These are phyloP conservation scores for Heliocidaris erythrogramma DNA, from an alignment of 35 echinoderm and acorn worm species.

Conservation along the genomic window DNA sequence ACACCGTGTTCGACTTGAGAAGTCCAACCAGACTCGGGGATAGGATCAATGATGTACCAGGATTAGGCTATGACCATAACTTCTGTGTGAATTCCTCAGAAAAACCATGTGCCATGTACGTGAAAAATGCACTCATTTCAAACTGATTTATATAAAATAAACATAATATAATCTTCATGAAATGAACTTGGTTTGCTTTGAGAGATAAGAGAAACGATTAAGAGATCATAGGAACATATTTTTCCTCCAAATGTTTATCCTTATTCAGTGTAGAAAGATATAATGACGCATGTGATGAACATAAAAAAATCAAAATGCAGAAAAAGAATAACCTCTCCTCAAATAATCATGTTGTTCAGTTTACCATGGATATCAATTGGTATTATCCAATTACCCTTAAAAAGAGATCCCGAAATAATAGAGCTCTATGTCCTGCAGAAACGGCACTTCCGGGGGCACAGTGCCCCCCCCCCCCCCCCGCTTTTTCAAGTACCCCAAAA, in stretches of 20 bases:
- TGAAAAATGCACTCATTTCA: neutral
- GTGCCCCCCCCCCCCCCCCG: too few relatives aligned
- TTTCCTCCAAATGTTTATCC: neutral
- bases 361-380: too few relatives aligned
- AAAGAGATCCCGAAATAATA: too few relatives aligned
- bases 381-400: too few relatives aligned
- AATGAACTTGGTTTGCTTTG: neutral
- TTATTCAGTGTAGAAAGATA: neutral
- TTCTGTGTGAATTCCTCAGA: constrained; percentile 61
- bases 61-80: constrained; percentile 80
- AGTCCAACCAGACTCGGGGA: constrained; percentile 59
- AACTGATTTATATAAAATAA: too few relatives aligned
- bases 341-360: too few relatives aligned
- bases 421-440: too few relatives aligned
- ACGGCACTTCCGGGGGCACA: too few relatives aligned
- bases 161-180: neutral
- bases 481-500: too few relatives aligned
- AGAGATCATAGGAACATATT: neutral
- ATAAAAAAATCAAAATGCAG: too few relatives aligned
- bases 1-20: constrained; percentile 83
- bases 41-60: constrained; percentile 71
- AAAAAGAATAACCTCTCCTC: too few relatives aligned
- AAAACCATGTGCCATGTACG: constrained; percentile 69
- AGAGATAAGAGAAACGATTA: neutral
- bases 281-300: neutral